Evolutionary conservation across 2,888 invertebrate species (phyloP), one percentile per base, ranked within the genome.

Genomic region (Zootermopsis nevadensis): DNA sequence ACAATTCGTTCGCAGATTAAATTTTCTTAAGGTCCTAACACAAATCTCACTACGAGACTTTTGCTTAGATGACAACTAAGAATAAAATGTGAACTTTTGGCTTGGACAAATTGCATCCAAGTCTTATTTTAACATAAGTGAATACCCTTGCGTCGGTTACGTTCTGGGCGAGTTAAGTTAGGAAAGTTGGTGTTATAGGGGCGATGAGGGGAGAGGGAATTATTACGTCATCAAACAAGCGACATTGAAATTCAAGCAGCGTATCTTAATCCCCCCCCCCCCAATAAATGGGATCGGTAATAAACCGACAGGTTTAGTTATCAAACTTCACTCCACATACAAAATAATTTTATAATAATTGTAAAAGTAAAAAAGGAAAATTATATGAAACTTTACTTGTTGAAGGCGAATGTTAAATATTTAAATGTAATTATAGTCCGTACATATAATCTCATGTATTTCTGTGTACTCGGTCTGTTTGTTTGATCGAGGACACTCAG

Each of bases 181-280:
- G 60, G n/a, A 60, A 60, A 60, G 60, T 60, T 60, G 60, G 27
- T 60, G 7, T 10, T n/a, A 12, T 60, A n/a, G 24, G 7, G 42
- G 48, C 1, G 48, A n/a, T 2, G 55, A 4, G 4, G n/a, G 24
- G 38, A n/a, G 60, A 15, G 15, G n/a, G 0, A 27, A 60, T 60
- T 60, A 60, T 60, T 60, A 60, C 60, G 27, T 60, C 60, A n/a
- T 60, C 27, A 60, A 60, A 60, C 60, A n/a, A 27, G 60, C 60
- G 27, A 27, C n/a, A 60, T 27, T 27, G 60, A 60, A 60, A 60
- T 27, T 60, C 27, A 60, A 60, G 60, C 60, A 10, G 27, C n/a
- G 60, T 27, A 27, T n/a, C 60, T 60, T 6, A n/a, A 55, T 19
- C 55, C 55, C n/a, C 55, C 60, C n/a, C 27, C 24, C 60, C 48